These are phyloP conservation scores for Mimas tiliae DNA, from an alignment of 2,888 invertebrate species.

Conservation along the genomic window DNA sequence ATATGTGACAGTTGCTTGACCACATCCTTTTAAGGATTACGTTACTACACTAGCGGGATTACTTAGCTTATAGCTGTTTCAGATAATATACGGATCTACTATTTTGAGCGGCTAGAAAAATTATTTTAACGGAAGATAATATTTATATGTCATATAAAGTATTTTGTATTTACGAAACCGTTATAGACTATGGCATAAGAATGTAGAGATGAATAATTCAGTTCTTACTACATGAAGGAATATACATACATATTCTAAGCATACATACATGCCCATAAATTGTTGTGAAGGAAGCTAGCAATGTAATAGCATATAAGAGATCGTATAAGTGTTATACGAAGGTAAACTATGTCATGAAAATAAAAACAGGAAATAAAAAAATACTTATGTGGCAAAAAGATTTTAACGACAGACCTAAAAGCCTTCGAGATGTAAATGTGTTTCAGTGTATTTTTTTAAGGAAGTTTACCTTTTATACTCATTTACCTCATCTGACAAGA, in stretches of 20 bases:
- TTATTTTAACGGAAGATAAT: not conserved
- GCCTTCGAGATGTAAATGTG: conserved; percentile 10
- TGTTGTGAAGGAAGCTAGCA: not conserved
- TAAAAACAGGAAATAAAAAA: conserved; percentile 7
- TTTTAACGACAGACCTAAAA: not conserved
- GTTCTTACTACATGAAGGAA: conserved; percentile 1
- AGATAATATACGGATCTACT: conserved; percentile 43
- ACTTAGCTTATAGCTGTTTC: conserved; percentile 70
- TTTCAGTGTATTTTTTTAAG: conserved; percentile 1
- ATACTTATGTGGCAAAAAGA: not conserved
- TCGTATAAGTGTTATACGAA: not conserved
- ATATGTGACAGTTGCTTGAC: conserved; percentile 46
- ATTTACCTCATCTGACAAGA: not conserved
- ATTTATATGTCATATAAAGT: conserved; percentile 3
- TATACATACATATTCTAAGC: too few relatives aligned
- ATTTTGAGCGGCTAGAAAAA: conserved; percentile 21
- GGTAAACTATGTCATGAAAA: not conserved
- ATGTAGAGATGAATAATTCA: conserved; percentile 5
- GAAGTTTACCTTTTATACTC: not conserved
- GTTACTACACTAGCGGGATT: conserved; percentile 63
- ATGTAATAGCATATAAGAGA: not conserved
- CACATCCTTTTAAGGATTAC: conserved; percentile 75
- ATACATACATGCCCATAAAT: not conserved
- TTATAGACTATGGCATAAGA: not conserved
- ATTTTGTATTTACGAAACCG: not conserved